Percentiles rank a stretch among this genome's conserved stretches.
phyloP scores from a whole-genome alignment of 2,888 invertebrate genomes.

The Sepioteuthis lessoniana region DNA sequence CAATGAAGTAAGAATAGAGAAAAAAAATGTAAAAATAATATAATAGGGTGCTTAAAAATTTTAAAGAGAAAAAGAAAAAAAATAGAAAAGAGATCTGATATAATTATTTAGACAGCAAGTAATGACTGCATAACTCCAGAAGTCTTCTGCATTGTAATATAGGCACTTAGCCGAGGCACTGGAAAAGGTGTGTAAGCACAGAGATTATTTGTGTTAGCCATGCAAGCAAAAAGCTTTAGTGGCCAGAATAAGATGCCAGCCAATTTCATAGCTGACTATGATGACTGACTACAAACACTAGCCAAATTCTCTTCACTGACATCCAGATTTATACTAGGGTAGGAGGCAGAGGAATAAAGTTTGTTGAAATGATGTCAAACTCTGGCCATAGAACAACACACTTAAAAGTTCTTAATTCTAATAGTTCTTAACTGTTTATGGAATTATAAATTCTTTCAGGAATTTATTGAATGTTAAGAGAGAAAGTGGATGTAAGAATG shows the following conservation, averaged over 20 bases:
- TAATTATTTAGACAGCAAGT: background rate
- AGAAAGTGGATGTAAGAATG: no score
- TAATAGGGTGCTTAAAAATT: no score
- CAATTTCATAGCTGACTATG: background rate
- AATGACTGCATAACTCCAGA: background rate
- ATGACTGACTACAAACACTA: background rate
- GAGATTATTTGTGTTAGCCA: constrained; percentile 5
- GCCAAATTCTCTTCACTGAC: background rate
- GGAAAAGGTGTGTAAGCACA: constrained; percentile 42
- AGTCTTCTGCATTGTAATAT: background rate
- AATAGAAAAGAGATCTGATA: background rate
- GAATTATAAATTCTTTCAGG: no score
- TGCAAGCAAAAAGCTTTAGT: background rate
- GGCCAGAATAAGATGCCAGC: background rate
- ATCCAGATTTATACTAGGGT: background rate
- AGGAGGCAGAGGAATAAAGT: background rate
- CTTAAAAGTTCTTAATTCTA: no score
- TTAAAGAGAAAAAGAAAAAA: no score
- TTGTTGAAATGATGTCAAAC: background rate
- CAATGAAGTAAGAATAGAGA: background rate
- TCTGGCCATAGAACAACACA: background rate
- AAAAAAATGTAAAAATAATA: background rate
- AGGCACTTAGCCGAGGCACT: background rate
- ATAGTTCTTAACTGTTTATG: background rate
- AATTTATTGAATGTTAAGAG: no score